Conservation (phyloP, 2,888 invertebrate genomes). For the Furcula furcula region DNA sequence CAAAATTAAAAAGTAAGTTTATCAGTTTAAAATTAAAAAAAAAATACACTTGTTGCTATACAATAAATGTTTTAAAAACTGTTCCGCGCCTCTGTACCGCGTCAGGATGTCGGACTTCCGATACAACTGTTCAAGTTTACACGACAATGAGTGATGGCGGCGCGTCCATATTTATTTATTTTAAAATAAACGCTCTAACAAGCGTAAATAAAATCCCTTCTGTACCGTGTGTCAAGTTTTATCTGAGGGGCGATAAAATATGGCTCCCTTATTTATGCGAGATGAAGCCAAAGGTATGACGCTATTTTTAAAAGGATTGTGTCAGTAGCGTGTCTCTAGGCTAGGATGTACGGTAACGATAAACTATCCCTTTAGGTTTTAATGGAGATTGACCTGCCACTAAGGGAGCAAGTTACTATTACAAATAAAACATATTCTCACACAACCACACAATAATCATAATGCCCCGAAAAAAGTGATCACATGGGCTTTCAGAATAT, state of each 20-base stretch:
- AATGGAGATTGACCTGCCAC: too few relatives aligned
- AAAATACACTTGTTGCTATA: too few relatives aligned
- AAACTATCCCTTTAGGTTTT: too few relatives aligned
- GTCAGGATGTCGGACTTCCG: constrained; percentile 75
- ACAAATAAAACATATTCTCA: too few relatives aligned
- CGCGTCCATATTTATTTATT: constrained; percentile 54
- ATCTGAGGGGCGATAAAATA: constrained; percentile 20
- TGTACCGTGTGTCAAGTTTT: constrained; percentile 30
- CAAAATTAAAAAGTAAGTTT: too few relatives aligned
- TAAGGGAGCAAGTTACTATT: too few relatives aligned
- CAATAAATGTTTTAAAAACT: too few relatives aligned
- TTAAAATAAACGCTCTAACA: constrained; percentile 54
- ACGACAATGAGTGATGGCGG: constrained; percentile 62
- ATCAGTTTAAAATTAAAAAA: too few relatives aligned
- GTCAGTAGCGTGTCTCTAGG: neutral
- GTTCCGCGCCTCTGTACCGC: constrained; percentile 36
- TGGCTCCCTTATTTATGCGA: constrained; percentile 14
- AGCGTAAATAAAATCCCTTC: constrained; percentile 34
- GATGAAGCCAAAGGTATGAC: neutral
- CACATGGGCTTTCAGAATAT: too few relatives aligned
- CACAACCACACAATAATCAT: too few relatives aligned
- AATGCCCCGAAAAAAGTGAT: too few relatives aligned
- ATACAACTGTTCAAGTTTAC: constrained; percentile 68
- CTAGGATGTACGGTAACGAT: too few relatives aligned
- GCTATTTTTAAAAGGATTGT: constrained; percentile 2